These are phyloP conservation scores for Epirrhoe tristata DNA, from an alignment of 2,888 invertebrate species.

Conservation along the genomic window DNA sequence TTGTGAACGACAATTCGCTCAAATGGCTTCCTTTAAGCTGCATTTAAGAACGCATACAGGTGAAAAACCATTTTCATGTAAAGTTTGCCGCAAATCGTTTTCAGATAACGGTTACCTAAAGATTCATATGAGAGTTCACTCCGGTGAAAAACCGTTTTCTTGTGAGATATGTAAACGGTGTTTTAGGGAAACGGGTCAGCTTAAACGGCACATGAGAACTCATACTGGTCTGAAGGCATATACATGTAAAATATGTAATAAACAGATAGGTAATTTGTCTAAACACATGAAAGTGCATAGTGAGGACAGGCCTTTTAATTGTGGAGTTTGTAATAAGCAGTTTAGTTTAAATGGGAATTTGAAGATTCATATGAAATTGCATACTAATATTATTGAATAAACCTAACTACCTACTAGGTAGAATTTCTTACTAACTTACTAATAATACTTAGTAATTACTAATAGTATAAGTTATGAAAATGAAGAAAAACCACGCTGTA, in stretches of 20 bases:
- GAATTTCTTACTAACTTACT: too few species aligned
- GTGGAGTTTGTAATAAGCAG: constrained; percentile 64
- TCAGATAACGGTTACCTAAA: constrained; percentile 78
- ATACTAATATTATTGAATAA: constrained; percentile 43
- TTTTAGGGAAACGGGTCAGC: constrained; percentile 71
- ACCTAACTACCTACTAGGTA: too few species aligned
- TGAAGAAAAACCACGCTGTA: too few species aligned
- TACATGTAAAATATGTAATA: constrained; percentile 76
- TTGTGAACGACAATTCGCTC: constrained; percentile 71
- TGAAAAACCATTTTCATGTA: constrained; percentile 68
- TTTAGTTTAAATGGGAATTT: constrained; percentile 64
- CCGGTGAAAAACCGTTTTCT: constrained; percentile 69
- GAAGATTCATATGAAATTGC: constrained; percentile 65
- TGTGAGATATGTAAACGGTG: constrained; percentile 72
- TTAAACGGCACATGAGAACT: constrained; percentile 71
- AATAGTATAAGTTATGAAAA: too few species aligned
- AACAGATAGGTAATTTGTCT: constrained; percentile 73
- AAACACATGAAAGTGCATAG: constrained; percentile 75
- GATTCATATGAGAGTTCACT: constrained; percentile 76
- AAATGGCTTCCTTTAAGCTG: constrained; percentile 75
- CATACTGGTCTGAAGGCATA: constrained; percentile 74
- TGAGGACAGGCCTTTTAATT: constrained; percentile 61
- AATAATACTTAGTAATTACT: too few species aligned
- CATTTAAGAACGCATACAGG: constrained; percentile 77
- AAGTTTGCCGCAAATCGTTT: constrained; percentile 74